Evolutionary conservation across 2,113 vertebrate species (phyloP), one percentile per base, ranked within the genome.

Genomic region (Anolis carolinensis): DNA sequence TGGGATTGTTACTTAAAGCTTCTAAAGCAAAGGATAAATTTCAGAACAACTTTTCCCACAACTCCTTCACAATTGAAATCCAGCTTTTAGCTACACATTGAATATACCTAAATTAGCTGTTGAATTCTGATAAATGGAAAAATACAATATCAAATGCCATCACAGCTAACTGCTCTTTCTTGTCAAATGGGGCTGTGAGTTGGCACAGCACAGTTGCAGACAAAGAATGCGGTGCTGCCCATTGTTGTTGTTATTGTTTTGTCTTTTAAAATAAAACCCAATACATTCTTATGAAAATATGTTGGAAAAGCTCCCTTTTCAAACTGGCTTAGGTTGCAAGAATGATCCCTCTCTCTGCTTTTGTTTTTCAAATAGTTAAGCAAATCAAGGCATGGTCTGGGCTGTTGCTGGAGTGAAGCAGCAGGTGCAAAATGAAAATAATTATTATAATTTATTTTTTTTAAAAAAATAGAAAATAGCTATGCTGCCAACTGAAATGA

Each of bases 321-420:
- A 91, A 95, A 96, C 95, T 86, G 85, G 94, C 93, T 91, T 65
- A 34, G 93, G 95, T 95, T 96, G 94, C 95, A 84, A 95, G 95
- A 95, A 95, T 96, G 95, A 96, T 96, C 95, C 95, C 93, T 96
- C 94, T 92, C 96, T 97, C 95, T 96, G 93, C 92, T 93, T 95
- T 96, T 90, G 94, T 93, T 97, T 94, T 97, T 97, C 96, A 84
- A 74, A 95, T 97, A 96, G 92, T 95, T 92, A 94, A 95, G 92
- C 95, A 96, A 96, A 96, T 96, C 94, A 96, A 97, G 96, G 94
- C 92, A 11, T 95, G 94, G 96, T 95, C 94, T 94, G 93, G 89
- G 87, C 91, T 95, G 95, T 95, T 97, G 96, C 96, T 91, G 2
- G 95, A 96, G 93, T 90, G 94, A 93, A 93, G 93, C 92, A 96